phyloP scores from a whole-genome alignment of 2,113 vertebrate species.

The Scatophagus argus region DNA sequence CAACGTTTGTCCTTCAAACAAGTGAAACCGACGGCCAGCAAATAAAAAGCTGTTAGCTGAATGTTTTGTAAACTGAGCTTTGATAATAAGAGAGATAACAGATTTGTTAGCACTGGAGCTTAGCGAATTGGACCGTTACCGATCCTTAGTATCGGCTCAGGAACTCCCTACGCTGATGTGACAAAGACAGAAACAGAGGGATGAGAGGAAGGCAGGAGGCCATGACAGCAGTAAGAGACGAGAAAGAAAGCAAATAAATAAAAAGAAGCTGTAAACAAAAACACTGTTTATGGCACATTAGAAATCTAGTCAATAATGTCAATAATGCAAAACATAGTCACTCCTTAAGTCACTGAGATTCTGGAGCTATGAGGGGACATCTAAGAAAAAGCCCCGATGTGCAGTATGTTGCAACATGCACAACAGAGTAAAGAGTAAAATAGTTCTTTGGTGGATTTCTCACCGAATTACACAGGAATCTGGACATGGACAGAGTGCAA shows the following conservation, averaged over 20 bases:
- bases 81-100: not conserved
- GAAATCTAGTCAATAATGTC: not conserved
- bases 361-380: constrained; percentile 1
- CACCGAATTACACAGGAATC: not conserved
- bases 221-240: not conserved
- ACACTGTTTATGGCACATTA: not conserved
- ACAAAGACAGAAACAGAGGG: not conserved
- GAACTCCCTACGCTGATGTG: not conserved
- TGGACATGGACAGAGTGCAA: not conserved
- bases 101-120: not conserved
- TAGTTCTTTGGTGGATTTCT: constrained; percentile 4
- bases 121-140: not conserved
- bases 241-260: not conserved
- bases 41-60: not conserved
- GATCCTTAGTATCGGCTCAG: not conserved
- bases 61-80: not conserved
- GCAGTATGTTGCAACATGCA: constrained; percentile 26
- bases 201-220: not conserved
- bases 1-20: not conserved
- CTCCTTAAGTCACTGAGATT: constrained; percentile 3
- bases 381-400: constrained; percentile 25
- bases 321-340: not conserved
- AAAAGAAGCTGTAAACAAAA: too few relatives aligned
- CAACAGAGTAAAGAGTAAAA: constrained; percentile 5
- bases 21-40: not conserved